Base-by-base conservation (phyloP, 64 coral and sea anemone species). In the Actinia equina region DNA sequence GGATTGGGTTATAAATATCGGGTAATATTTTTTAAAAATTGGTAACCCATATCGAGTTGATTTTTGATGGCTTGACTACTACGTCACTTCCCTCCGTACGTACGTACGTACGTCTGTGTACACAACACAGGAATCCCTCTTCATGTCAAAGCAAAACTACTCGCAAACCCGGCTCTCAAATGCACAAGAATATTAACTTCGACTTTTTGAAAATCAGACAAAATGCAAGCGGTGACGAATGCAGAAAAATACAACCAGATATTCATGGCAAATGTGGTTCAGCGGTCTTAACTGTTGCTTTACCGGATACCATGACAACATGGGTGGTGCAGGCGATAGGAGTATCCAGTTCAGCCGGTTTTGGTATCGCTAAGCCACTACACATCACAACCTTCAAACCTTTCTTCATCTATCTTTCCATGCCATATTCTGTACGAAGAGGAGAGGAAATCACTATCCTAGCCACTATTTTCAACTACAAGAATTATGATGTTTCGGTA, bases 381-480 rank as follows among this genome's bases (percentile, higher is more conserved):
- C 85, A 69, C 41, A 61, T 98, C 41, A 83, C 87, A 17, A 91
- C 80, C 74, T 91, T 62, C 44, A 63, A 94, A 22, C 3, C 41
- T 2, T 86, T 87, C 59, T 98, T 98, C 80, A 52, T 98, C 5
- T 89, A 90, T 23, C 22, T 98, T 57, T 92, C 76, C 43, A 56
- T 98, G 53, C 96, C 96, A 42, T 98, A 95, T 44, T 98, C 96
- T 77, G 96, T 92, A 77, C 93, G 95, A 62, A 82, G 93, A 52
- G 96, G 96, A 52, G 96, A 98, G 62, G 93, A 98, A 86, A 74
- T 98, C 27, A 67, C 93, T n/a, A 41, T 98, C 0, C 61, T 95
- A 37, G 88, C 74, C 20, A 98, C 96, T 69, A 84, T 95, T 11
- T 98, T 88, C 42, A 98, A 90, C 51, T 95, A 95, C 54, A 20